A percentile compares a stretch with the other conserved stretches of the same genome.
Evolutionary conservation across 2,113 vertebrate species (phyloP).

Genomic region (Phainopepla nitens): DNA sequence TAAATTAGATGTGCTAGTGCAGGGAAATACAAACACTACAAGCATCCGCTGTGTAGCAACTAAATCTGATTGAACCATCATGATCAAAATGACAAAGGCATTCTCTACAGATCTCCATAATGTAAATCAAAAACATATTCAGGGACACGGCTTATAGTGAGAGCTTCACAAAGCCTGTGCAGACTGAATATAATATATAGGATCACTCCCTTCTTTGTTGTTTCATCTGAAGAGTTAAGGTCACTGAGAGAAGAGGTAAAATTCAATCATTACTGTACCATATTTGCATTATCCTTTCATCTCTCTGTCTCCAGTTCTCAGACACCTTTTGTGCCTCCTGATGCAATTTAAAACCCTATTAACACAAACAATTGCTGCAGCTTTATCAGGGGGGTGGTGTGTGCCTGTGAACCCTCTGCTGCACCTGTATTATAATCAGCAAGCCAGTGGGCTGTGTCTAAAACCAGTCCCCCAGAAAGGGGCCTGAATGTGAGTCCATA

Average conservation of each 20-base stretch:
- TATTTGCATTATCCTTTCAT: neutral
- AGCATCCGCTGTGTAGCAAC: neutral
- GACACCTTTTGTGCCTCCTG: neutral
- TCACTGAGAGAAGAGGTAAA: neutral
- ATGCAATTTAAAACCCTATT: neutral
- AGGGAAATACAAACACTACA: neutral
- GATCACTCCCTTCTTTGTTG: neutral
- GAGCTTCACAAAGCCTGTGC: neutral
- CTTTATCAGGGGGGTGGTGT: neutral
- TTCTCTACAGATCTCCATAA: neutral
- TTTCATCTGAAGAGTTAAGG: neutral
- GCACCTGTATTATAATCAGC: slow-evolving; percentile 17
- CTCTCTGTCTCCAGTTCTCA: neutral
- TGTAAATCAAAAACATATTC: neutral
- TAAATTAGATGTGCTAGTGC: neutral
- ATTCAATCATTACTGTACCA: neutral
- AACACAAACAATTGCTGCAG: neutral
- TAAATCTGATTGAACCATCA: neutral
- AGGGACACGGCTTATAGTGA: neutral
- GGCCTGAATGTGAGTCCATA: accelerated
- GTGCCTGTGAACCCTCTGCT: neutral
- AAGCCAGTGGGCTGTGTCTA: neutral
- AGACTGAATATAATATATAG: neutral
- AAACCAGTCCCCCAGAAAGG: neutral
- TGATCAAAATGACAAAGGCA: neutral